These are phyloP conservation scores for Iselma pallidipennis DNA, from an alignment of 2,888 invertebrate species.

Conservation along the genomic window DNA sequence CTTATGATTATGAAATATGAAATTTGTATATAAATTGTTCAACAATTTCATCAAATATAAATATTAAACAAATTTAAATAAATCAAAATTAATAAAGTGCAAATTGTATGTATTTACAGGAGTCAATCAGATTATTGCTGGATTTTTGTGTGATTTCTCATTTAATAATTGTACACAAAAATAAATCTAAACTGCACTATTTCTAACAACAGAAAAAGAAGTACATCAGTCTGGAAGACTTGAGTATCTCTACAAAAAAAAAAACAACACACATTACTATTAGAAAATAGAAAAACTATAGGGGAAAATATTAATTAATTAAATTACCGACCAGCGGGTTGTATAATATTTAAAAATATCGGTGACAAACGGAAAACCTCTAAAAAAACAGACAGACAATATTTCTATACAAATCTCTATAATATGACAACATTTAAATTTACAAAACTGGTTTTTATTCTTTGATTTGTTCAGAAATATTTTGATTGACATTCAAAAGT, in stretches of 20 bases:
- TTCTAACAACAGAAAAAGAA: not conserved
- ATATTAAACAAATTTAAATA: conserved; percentile 8
- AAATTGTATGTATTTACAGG: no score
- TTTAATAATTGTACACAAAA: not conserved
- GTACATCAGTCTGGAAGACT: conserved; percentile 23
- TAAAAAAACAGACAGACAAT: conserved; percentile 9
- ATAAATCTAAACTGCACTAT: no score
- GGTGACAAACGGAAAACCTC: not conserved
- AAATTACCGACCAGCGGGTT: conserved; percentile 21
- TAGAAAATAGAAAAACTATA: conserved; percentile 7
- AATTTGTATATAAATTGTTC: conserved; percentile 16
- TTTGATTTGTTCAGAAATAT: conserved; percentile 13
- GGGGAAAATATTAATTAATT: conserved; percentile 9
- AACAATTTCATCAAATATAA: conserved; percentile 22
- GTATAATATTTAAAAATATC: no score
- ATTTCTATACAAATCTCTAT: not conserved
- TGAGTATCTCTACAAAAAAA: conserved; percentile 7
- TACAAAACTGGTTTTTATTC: conserved; percentile 10
- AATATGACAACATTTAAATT: conserved; percentile 10
- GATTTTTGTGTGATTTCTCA: not conserved
- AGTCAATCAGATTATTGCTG: not conserved
- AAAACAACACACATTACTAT: not conserved
- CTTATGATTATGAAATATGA: conserved; percentile 23
- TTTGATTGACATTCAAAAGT: conserved; percentile 20
- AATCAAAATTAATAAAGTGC: conserved; percentile 6